phyloP scores from a whole-genome alignment of 2,113 vertebrate species.

The Saguinus imperator region DNA sequence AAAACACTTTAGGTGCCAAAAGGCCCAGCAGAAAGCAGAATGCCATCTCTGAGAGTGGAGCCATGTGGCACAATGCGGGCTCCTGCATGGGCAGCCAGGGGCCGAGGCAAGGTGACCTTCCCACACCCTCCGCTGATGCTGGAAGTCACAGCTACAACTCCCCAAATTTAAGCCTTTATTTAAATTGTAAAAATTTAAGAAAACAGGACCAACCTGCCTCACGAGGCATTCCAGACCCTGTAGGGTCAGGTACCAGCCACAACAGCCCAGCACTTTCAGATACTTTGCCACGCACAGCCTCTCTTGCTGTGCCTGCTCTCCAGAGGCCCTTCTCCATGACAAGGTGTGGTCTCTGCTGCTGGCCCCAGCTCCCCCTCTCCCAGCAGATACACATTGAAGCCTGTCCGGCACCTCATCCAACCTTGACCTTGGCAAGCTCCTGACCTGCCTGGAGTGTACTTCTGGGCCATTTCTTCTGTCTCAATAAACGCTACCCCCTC shows the following conservation, averaged over 20 bases:
- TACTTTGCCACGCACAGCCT: not conserved
- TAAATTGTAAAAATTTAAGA: no score
- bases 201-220: not conserved
- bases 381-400: not conserved
- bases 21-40: not conserved
- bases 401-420: rapidly evolving
- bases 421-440: not conserved
- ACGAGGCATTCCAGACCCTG: rapidly evolving
- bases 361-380: not conserved
- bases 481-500: not conserved
- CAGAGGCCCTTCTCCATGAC: not conserved
- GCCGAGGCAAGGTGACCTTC: not conserved
- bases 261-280: not conserved
- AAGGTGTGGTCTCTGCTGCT: not conserved
- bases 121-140: not conserved
- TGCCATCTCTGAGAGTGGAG: not conserved
- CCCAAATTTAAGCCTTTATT: not conserved
- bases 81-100: not conserved
- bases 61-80: rapidly evolving
- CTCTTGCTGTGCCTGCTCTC: not conserved
- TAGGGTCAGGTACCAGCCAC: not conserved
- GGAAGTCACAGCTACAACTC: no score
- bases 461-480: not conserved
- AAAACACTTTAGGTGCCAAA: not conserved
- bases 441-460: no score